Conservation (phyloP, 2,888 invertebrate genomes). For the Melanchra persicariae region DNA sequence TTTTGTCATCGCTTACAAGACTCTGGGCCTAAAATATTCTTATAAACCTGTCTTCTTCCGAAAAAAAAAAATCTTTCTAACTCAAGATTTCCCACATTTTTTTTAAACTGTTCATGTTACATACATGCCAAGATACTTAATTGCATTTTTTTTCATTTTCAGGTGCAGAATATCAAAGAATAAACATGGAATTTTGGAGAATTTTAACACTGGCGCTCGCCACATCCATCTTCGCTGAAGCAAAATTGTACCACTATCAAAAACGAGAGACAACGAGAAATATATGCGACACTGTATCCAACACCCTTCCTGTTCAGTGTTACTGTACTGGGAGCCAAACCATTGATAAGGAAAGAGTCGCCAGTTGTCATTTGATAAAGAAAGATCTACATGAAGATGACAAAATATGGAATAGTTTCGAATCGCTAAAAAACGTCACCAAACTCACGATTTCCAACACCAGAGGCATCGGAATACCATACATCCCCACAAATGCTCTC, state of each 20-base stretch:
- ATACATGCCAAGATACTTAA: conserved; percentile 18
- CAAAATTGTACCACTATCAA: conserved; percentile 73
- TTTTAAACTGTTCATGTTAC: neutral
- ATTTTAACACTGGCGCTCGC: conserved; percentile 74
- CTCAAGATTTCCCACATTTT: neutral
- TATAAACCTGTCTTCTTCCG: no score
- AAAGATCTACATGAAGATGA: conserved; percentile 91
- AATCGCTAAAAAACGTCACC: conserved; percentile 91
- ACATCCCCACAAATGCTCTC: conserved; percentile 92
- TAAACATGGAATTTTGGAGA: conserved; percentile 78
- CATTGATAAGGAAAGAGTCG: conserved; percentile 88
- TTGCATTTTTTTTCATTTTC: conserved; percentile 69
- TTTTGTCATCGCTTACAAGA: neutral
- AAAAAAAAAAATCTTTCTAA: no score
- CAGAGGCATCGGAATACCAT: conserved; percentile 91
- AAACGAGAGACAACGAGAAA: conserved; percentile 75
- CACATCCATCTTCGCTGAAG: conserved; percentile 75
- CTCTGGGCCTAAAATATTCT: neutral
- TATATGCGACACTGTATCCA: conserved; percentile 80
- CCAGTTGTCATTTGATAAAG: conserved; percentile 93
- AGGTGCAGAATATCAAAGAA: conserved; percentile 67
- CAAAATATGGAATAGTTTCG: conserved; percentile 92
- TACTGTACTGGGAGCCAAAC: conserved; percentile 76
- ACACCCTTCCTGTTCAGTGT: conserved; percentile 82
- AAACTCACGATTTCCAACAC: conserved; percentile 93